These are phyloP conservation scores for Megalurothrips usitatus DNA, from an alignment of 2,888 invertebrate genomes.

Conservation along the genomic window DNA sequence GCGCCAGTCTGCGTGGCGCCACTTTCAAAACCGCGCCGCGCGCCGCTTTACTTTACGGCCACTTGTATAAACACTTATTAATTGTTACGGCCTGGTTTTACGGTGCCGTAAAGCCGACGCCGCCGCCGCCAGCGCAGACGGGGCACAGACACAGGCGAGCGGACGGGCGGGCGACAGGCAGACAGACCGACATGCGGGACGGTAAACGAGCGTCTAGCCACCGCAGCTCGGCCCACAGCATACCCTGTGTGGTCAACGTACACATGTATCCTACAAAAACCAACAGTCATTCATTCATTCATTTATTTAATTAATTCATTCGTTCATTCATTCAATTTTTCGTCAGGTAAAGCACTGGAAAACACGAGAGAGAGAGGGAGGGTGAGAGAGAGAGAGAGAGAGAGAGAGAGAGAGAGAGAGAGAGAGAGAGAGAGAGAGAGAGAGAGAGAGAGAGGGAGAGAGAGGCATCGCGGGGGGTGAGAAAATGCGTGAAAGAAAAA, in stretches of 20 bases:
- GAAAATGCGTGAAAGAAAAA: neutral
- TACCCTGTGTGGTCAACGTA: too few relatives aligned
- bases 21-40: neutral
- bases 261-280: too few relatives aligned
- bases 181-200: neutral
- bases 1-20: too few relatives aligned
- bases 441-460: neutral
- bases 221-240: neutral
- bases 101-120: neutral
- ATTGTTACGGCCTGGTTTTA: constrained; percentile 15
- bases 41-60: neutral
- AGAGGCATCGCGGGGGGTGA: neutral
- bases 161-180: neutral
- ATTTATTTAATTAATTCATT: too few relatives aligned
- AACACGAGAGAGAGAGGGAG: too few relatives aligned
- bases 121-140: neutral
- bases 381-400: too few relatives aligned
- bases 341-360: too few relatives aligned
- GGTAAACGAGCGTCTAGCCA: neutral
- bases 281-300: too few relatives aligned
- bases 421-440: neutral
- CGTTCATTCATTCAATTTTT: too few relatives aligned
- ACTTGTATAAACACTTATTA: constrained; percentile 23
- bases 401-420: too few relatives aligned
- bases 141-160: neutral